Base-by-base conservation (phyloP, 2,888 invertebrate species). In the Pristionchus exspectatus region DNA sequence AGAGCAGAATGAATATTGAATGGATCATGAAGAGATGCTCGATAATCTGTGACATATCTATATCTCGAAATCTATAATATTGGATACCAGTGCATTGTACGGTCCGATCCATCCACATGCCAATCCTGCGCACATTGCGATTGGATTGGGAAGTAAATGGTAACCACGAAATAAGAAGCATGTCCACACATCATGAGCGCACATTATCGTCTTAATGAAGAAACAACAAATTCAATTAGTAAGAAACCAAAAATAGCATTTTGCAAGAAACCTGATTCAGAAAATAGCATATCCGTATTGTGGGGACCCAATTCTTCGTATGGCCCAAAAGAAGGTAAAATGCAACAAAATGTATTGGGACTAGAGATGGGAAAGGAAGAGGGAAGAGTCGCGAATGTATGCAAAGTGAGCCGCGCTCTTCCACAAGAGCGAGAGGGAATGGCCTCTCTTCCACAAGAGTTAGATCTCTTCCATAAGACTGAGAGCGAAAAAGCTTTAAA, bases 131-230 rank as follows among this genome's bases (percentile, higher is more conserved):
- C 72, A 72, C 33, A 72, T 33, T 72, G 33, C 33, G 33, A 72
- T 72, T 27, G 33, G 72, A 72, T 72, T 33, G 33, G 72, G 72
- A 2, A 72, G 72, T 2, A 72, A n/a, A 14, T 30, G 30, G 33
- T 72, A 72, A 33, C 72, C 72, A 72, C 72, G 72, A n/a, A 72
- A 72, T 1, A 72, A 30, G 72, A 72, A 72, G 72, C 72, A 72
- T 12, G 72, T 72, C 72, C 72, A 72, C 14, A 72, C 33, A 33
- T 72, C 72, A 30, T 72, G 72, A 16, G 72, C 18, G 33, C 27
- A 72, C 72, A 72, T 72, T 66, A 66, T 66, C n/a, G n/a, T 3
- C 66, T 66, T 9, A 18, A 12, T 10, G 66, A 27, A 66, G n/a
- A 24, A 24, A 27, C 3, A 7, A 4, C 1, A 14, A 59, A 18